Evolutionary conservation across 1,140 invertebrate genomes (phyloP).

Genomic region (Doryteuthis pealeii): DNA sequence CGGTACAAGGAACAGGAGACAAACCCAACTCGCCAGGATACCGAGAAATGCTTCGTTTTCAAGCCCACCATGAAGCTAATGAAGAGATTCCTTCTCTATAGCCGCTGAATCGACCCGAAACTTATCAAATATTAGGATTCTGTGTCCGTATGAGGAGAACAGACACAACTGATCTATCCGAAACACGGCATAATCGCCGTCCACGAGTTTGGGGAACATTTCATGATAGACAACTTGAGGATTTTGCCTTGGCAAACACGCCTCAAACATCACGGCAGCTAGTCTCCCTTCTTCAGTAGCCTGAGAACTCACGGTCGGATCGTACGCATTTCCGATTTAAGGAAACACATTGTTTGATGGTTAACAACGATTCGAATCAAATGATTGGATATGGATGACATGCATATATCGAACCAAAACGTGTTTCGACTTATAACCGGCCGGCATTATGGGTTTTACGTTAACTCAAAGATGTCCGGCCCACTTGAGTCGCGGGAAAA

Average conservation of each 20-base stretch:
- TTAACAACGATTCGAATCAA: constrained; percentile 42
- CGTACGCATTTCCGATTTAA: constrained; percentile 55
- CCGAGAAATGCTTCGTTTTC: constrained; percentile 41
- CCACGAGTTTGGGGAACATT: constrained; percentile 45
- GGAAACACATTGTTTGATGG: constrained; percentile 51
- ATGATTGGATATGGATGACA: constrained; percentile 55
- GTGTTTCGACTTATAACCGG: constrained; percentile 28
- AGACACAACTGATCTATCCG: constrained; percentile 50
- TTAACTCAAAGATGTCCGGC: not conserved
- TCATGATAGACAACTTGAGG: constrained; percentile 42
- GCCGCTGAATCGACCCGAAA: constrained; percentile 48
- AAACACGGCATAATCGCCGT: constrained; percentile 51
- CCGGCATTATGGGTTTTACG: not conserved
- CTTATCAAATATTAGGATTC: constrained; percentile 50
- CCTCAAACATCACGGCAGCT: constrained; percentile 40
- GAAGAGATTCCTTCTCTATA: constrained; percentile 54
- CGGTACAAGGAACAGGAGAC: constrained; percentile 20
- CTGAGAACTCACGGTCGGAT: constrained; percentile 52
- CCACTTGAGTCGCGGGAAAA: not conserved
- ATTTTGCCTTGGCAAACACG: constrained; percentile 39
- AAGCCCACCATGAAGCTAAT: constrained; percentile 56
- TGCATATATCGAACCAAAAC: constrained; percentile 54
- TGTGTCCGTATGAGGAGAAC: constrained; percentile 53
- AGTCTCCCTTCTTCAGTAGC: constrained; percentile 46
- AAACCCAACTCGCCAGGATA: constrained; percentile 5